Base-by-base conservation (phyloP, 1,140 invertebrate species). In the Oppia nitens region DNA sequence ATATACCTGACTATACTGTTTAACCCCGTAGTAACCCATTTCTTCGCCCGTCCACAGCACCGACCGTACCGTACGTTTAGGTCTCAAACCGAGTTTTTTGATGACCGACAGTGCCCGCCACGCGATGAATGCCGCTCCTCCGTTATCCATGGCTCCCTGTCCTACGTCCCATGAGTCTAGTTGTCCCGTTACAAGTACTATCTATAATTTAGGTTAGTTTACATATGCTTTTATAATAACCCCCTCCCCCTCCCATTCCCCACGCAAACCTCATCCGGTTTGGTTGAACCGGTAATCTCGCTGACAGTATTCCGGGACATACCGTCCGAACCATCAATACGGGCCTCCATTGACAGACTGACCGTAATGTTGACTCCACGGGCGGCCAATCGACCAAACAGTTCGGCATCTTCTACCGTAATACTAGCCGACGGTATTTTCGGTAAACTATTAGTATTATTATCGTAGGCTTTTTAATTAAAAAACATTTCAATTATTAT, bases 161-260 rank as follows among this genome's bases (percentile, higher is more conserved):
- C n/a, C n/a, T n/a, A n/a, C n/a, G n/a, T n/a, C n/a, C n/a, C 87
- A 91, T 65, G 82, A 85, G 67, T 91, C 87, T 23, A 90, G 76
- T 68, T 91, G 87, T 28, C 86, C 88, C 12, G 84, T 85, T 6
- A 91, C 76, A 12, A 88, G 74, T 0, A 92, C 85, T 17, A 83
- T 66, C 69, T 75, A 78, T 55, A 81, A 75, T 12, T 78, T 76
- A 54, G 71, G 55, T 32, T 67, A 61, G n/a, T 62, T 70, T 1
- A 85, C 86, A 62, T 66, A 68, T 29, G 85, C n/a, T n/a, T n/a
- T n/a, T n/a, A n/a, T n/a, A n/a, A n/a, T n/a, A n/a, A n/a, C n/a
- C n/a, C n/a, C n/a, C n/a, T n/a, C n/a, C n/a, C n/a, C n/a, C n/a
- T n/a, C n/a, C n/a, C n/a, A n/a, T n/a, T n/a, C n/a, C n/a, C n/a